phyloP scores from a whole-genome alignment of 1,140 invertebrate species.

The Pectinophora gossypiella region DNA sequence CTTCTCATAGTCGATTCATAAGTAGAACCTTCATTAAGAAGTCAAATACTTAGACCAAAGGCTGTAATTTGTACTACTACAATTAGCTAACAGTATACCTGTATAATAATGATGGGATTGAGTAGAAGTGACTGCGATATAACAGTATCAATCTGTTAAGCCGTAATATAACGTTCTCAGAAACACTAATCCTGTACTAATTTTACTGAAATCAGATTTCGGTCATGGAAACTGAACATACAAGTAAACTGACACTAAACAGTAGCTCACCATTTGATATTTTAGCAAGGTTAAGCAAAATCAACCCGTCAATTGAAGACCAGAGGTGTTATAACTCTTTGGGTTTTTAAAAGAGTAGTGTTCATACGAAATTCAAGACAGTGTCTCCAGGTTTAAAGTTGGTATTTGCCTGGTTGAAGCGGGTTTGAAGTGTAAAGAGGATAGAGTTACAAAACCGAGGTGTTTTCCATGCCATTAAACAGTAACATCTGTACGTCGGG shows the following conservation, averaged over 20 bases:
- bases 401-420: slow-evolving; percentile 14
- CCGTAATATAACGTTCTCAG: too few relatives aligned
- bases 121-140: too few relatives aligned
- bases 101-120: too few relatives aligned
- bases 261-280: slow-evolving; percentile 34
- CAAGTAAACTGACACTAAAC: slow-evolving; percentile 64
- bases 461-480: slow-evolving; percentile 64
- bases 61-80: too few relatives aligned
- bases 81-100: too few relatives aligned
- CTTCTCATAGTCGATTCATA: too few relatives aligned
- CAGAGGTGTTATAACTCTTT: slow-evolving; percentile 12
- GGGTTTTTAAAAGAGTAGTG: slow-evolving; percentile 19
- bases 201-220: background rate
- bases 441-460: slow-evolving; percentile 59
- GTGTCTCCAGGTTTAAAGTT: slow-evolving; percentile 13
- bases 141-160: too few relatives aligned
- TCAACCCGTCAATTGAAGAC: slow-evolving; percentile 17
- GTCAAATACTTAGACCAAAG: too few relatives aligned
- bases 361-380: background rate
- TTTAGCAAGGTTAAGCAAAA: background rate
- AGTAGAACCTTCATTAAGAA: too few relatives aligned
- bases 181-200: too few relatives aligned
- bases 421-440: slow-evolving; percentile 11
- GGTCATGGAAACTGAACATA: too few relatives aligned
- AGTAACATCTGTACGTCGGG: slow-evolving; percentile 61